phyloP scores from a whole-genome alignment of 2,797 vertebrate genomes.

The Avahi laniger region DNA sequence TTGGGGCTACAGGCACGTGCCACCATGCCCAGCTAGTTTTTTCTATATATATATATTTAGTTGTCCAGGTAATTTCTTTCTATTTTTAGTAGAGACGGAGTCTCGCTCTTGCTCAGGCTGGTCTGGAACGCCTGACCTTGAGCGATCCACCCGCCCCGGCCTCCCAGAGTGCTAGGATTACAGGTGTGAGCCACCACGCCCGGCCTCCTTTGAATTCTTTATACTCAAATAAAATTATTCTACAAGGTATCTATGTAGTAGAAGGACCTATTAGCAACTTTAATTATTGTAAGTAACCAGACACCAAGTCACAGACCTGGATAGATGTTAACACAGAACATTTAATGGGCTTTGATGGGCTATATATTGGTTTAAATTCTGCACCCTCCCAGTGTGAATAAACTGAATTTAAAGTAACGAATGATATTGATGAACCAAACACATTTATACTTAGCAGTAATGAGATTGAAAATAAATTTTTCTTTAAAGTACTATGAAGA shows the following conservation, averaged over 20 bases:
- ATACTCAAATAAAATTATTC: slow-evolving; percentile 2
- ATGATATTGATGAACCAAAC: slow-evolving; percentile 41
- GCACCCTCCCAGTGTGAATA: not conserved
- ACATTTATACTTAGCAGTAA: not conserved
- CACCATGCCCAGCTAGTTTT: too few relatives aligned
- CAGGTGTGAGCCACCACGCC: too few relatives aligned
- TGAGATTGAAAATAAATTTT: slow-evolving; percentile 1
- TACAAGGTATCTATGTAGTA: slow-evolving; percentile 3
- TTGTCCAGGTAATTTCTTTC: too few relatives aligned
- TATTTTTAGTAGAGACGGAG: too few relatives aligned
- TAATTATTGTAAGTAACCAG: not conserved
- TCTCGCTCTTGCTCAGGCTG: too few relatives aligned
- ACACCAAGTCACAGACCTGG: slow-evolving; percentile 37
- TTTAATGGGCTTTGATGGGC: slow-evolving; percentile 38
- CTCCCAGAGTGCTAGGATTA: too few relatives aligned
- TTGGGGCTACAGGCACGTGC: too few relatives aligned
- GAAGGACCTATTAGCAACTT: not conserved
- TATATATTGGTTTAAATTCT: slow-evolving; percentile 52
- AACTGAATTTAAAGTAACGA: slow-evolving; percentile 39
- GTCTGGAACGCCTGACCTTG: too few relatives aligned
- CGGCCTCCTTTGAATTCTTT: not conserved
- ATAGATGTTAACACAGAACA: slow-evolving; percentile 8
- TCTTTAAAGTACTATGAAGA: slow-evolving; percentile 47
- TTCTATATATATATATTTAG: too few relatives aligned
- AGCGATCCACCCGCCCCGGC: too few relatives aligned